Base-by-base conservation (phyloP, 2,888 invertebrate species). In the Oligia fasciuncula region DNA sequence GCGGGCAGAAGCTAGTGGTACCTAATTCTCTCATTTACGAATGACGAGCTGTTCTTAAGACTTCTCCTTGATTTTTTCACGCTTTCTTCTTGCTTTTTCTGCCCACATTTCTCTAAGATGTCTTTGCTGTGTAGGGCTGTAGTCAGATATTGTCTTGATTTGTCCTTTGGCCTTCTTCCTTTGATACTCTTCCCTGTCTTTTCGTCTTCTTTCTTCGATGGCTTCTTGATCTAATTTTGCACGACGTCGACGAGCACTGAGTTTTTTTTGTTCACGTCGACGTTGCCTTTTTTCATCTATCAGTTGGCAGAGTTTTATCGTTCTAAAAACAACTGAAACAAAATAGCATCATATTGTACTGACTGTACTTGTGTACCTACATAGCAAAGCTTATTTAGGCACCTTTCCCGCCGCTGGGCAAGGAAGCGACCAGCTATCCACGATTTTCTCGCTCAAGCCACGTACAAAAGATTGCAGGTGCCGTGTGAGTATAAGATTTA, bases 131-230 rank as follows among this genome's bases (percentile, higher is more conserved):
- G 70, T 62, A 62, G 72, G 87, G 11, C 76, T 85, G 49, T 87
- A 87, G 14, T 80, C 71, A 11, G 68, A 63, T 14, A 83, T 84
- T 17, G 40, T 57, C 54, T 82, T 88, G 14, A 88, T 57, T n/a
- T 6, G 4, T 29, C 73, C 83, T 14, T 35, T 5, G 19, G 62
- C 51, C 75, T 81, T 77, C 35, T 40, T 69, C 35, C 5, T 60
- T 2, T 54, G 11, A 84, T 84, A 49, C 74, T 71, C 77, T 62
- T 76, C 76, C 29, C 46, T 76, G 23, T 82, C 73, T 35, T 73
- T 72, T 40, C 63, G 51, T 68, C 35, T 67, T 67, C 46, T 72
- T 35, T 77, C 75, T 77, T 76, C 84, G 9, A 79, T 2, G 2
- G 71, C 43, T n/a, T 51, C 60, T 54, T 74, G 35, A 43, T 69